Evolutionary conservation across 2,113 vertebrate species (phyloP).

Genomic region (Eulemur macaco): DNA sequence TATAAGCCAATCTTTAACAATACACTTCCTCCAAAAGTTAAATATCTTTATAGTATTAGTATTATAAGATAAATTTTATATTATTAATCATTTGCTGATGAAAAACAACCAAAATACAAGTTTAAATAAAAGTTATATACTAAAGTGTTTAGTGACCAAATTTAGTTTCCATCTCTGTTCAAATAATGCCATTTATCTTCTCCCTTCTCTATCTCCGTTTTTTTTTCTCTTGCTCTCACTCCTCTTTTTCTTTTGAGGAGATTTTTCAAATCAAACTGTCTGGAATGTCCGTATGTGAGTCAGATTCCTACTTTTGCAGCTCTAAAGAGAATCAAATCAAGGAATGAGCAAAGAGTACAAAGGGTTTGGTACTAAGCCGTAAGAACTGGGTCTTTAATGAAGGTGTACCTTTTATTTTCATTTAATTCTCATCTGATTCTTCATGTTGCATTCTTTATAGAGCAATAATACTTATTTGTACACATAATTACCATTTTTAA

Average conservation of each 20-base stretch:
- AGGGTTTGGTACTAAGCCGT: not conserved
- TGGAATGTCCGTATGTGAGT: not conserved
- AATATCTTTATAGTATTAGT: not conserved
- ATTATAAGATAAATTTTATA: not conserved
- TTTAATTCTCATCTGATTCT: not conserved
- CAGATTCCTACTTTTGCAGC: not conserved
- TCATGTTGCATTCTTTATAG: not conserved
- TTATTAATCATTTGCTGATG: not conserved
- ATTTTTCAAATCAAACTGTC: not conserved
- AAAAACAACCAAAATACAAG: not conserved
- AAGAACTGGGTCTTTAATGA: not conserved
- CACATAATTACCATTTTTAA: not conserved
- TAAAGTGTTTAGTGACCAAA: not conserved
- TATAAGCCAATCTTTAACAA: not conserved
- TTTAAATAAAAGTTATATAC: not conserved
- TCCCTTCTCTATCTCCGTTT: not conserved
- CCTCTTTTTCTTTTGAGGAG: not conserved
- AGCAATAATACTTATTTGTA: not conserved
- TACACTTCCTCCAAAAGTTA: not conserved
- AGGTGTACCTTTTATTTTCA: not conserved
- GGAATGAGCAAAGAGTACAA: not conserved
- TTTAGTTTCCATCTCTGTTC: not conserved
- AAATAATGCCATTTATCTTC: not conserved
- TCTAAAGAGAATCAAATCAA: slow-evolving; percentile 5
- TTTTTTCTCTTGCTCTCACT: not conserved